Evolutionary conservation across 1,140 invertebrate species (phyloP).

Genomic region (Stegodyphus dumicola): DNA sequence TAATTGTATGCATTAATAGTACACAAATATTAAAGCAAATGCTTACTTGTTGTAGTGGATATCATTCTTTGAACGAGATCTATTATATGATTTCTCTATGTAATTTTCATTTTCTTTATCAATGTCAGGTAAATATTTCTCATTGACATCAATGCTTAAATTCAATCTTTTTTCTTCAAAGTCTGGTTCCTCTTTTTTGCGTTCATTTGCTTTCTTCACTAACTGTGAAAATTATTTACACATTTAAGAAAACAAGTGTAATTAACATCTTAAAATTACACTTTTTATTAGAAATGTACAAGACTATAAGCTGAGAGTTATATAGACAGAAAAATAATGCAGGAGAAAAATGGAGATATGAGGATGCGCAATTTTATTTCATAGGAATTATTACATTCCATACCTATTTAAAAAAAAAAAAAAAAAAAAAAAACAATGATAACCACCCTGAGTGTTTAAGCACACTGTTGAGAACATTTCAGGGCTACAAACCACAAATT

Average conservation of each 20-base stretch:
- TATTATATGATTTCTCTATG: conserved; percentile 62
- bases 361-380: background rate
- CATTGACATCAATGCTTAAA: conserved; percentile 78
- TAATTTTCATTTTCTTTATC: conserved; percentile 87
- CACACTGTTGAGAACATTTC: no score
- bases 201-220: conserved; percentile 88
- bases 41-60: background rate
- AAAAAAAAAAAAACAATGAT: no score
- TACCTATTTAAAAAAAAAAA: no score
- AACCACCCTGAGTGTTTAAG: no score
- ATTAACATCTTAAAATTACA: background rate
- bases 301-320: background rate
- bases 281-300: background rate
- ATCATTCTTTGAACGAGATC: background rate
- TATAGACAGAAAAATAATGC: background rate
- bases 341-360: background rate
- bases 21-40: background rate
- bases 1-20: no score
- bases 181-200: conserved; percentile 94
- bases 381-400: background rate
- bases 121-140: conserved; percentile 73
- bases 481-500: no score
- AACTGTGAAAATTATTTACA: conserved; percentile 70
- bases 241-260: background rate
- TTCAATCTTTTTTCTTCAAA: conserved; percentile 98